Conservation (phyloP, 2,113 vertebrate species). For the Chascanopsetta lugubris region DNA sequence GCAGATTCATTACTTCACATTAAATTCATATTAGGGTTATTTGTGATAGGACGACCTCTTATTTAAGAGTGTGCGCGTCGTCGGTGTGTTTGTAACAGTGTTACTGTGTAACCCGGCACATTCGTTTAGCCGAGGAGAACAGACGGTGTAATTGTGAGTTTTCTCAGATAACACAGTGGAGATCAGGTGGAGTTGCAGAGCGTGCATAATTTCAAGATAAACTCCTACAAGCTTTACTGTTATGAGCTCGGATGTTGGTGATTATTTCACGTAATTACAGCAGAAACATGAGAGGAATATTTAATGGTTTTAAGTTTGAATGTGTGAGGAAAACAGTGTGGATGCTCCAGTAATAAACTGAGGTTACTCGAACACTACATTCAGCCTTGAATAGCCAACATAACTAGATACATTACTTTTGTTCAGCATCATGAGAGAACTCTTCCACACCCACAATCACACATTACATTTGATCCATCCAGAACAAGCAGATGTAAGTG, state of each 20-base stretch:
- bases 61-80: constrained; percentile 83
- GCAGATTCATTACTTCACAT: constrained; percentile 92
- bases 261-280: constrained; percentile 16
- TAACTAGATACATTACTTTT: no score
- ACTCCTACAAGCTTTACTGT: neutral
- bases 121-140: constrained; percentile 63
- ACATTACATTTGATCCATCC: no score
- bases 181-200: constrained; percentile 29
- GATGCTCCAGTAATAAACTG: neutral
- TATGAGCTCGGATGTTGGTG: neutral
- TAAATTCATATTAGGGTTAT: constrained; percentile 94
- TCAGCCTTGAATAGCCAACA: no score
- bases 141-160: constrained; percentile 67
- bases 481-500: no score
- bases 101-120: constrained; percentile 63
- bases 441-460: no score
- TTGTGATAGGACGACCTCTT: constrained; percentile 91
- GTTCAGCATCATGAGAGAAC: no score
- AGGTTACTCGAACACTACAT: no score
- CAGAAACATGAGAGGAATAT: neutral
- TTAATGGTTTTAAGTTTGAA: constrained; percentile 8
- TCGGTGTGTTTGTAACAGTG: constrained; percentile 83
- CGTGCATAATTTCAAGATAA: constrained; percentile 14
- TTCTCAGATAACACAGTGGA: constrained; percentile 41
- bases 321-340: neutral